phyloP scores from a whole-genome alignment of 2,888 invertebrate genomes.

The Pegoplata infirma region DNA sequence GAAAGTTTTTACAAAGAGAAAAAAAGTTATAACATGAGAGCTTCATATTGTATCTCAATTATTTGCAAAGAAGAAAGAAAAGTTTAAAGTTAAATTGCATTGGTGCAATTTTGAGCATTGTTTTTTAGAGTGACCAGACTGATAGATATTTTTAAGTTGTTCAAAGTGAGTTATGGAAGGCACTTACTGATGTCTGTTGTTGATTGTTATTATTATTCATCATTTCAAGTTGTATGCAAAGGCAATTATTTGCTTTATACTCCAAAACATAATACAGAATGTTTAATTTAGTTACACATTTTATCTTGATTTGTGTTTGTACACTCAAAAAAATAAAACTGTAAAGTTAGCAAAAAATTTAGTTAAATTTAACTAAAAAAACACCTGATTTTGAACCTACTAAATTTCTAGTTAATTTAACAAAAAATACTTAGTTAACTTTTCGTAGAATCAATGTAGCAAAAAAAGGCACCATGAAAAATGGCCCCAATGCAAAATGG shows the following conservation, averaged over 20 bases:
- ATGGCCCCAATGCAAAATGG: too few species aligned
- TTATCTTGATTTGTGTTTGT: background rate
- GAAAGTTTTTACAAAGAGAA: constrained; percentile 13
- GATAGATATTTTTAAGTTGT: background rate
- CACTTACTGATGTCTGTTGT: constrained; percentile 22
- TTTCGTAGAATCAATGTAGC: too few species aligned
- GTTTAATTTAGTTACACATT: background rate
- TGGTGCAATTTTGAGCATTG: background rate
- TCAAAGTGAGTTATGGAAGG: background rate
- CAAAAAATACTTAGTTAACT: too few species aligned
- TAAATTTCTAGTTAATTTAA: too few species aligned
- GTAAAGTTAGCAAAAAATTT: too few species aligned
- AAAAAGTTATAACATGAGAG: background rate
- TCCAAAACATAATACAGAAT: background rate
- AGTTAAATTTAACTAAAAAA: too few species aligned
- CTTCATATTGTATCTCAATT: background rate
- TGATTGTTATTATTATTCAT: constrained; percentile 30
- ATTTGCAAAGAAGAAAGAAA: background rate
- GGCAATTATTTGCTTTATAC: too few species aligned
- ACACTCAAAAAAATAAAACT: too few species aligned
- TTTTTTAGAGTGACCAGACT: constrained; percentile 22
- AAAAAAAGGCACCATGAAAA: too few species aligned
- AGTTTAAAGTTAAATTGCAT: background rate
- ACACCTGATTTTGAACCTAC: too few species aligned
- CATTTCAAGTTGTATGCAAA: constrained; percentile 21